Conservation (phyloP, 2,888 invertebrate genomes). For the Cerastoderma edule region DNA sequence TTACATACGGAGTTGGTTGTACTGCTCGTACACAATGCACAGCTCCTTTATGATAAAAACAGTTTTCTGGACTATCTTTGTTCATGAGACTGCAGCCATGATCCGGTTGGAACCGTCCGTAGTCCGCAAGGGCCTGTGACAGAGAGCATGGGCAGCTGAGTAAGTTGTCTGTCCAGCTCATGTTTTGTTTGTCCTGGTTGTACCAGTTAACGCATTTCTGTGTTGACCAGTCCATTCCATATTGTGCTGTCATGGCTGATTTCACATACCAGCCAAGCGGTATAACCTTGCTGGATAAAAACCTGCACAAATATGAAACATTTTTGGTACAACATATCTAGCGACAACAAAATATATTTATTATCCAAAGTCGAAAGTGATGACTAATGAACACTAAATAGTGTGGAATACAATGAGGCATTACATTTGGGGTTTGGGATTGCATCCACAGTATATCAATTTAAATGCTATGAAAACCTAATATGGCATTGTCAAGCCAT, state of each 20-base stretch:
- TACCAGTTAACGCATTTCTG: slow-evolving; percentile 96
- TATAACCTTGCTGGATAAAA: slow-evolving; percentile 63
- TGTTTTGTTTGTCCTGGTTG: slow-evolving; percentile 93
- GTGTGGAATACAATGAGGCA: too few relatives aligned
- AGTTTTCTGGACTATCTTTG: slow-evolving; percentile 83
- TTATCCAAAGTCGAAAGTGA: too few relatives aligned
- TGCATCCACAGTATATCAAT: too few relatives aligned
- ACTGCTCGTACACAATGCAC: slow-evolving; percentile 96
- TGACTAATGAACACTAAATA: too few relatives aligned
- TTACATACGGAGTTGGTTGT: slow-evolving; percentile 86
- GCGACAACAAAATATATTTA: neutral
- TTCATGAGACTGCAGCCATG: slow-evolving; percentile 85
- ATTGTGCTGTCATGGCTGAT: slow-evolving; percentile 51
- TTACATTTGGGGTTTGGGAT: too few relatives aligned
- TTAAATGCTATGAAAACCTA: too few relatives aligned
- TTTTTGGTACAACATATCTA: neutral
- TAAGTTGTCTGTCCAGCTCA: slow-evolving; percentile 88
- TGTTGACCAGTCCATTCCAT: slow-evolving; percentile 93
- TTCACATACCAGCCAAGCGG: slow-evolving; percentile 78
- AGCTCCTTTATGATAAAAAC: slow-evolving; percentile 93
- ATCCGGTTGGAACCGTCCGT: slow-evolving; percentile 93
- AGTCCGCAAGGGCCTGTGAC: slow-evolving; percentile 95
- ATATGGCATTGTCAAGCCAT: too few relatives aligned
- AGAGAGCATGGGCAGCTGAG: slow-evolving; percentile 93
- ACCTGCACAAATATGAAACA: slow-evolving; percentile 60